Percentiles rank a stretch among this genome's conserved stretches.
phyloP scores from a whole-genome alignment of 2,888 invertebrate species.

The Globia sparganii region DNA sequence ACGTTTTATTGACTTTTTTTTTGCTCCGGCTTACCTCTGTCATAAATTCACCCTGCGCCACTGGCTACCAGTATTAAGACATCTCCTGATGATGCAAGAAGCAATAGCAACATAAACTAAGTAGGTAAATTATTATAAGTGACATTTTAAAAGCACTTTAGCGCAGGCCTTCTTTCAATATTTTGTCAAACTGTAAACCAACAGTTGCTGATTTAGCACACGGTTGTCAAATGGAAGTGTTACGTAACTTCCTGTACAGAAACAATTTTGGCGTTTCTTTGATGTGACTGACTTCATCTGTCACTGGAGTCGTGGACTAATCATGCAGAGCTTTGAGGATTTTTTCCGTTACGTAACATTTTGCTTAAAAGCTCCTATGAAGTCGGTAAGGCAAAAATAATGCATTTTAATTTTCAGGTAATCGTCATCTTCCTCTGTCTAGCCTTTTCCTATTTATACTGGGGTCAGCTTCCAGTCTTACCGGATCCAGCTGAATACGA shows the following conservation, averaged over 20 bases:
- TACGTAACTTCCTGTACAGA: constrained; percentile 45
- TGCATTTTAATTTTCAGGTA: background rate
- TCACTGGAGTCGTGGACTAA: constrained; percentile 45
- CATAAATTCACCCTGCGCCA: too few relatives aligned
- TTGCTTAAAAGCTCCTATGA: background rate
- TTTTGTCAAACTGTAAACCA: constrained; percentile 11
- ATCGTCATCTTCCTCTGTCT: background rate
- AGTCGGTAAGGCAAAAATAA: background rate
- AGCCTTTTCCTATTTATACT: background rate
- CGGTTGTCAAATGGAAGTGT: constrained; percentile 31
- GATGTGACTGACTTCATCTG: constrained; percentile 42
- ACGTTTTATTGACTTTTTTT: too few relatives aligned
- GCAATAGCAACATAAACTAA: too few relatives aligned
- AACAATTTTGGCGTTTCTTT: constrained; percentile 50
- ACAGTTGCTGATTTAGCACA: constrained; percentile 43
- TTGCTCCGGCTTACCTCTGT: too few relatives aligned
- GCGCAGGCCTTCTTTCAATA: background rate
- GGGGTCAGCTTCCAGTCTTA: background rate
- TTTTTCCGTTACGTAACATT: background rate
- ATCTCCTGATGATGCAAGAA: too few relatives aligned
- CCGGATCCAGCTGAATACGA: background rate
- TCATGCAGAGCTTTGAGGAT: constrained; percentile 11
- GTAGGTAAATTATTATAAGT: background rate
- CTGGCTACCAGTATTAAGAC: too few relatives aligned
- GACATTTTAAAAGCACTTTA: background rate